Percentiles rank a stretch among this genome's conserved stretches.
phyloP scores from a whole-genome alignment of 2,113 vertebrate genomes.

The Esox niger region DNA sequence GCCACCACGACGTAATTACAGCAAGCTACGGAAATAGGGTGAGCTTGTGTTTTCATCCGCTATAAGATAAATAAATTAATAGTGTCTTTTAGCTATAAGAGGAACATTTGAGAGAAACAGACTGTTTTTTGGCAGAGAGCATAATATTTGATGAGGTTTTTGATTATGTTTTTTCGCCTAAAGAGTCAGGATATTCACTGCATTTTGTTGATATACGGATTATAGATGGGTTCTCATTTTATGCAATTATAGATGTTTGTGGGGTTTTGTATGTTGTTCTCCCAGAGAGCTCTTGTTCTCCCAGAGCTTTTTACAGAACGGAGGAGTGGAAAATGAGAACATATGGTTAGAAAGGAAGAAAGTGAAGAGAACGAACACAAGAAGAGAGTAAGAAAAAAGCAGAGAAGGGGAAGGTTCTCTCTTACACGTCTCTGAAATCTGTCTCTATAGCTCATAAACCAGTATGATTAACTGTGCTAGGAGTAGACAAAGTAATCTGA shows the following conservation, averaged over 20 bases:
- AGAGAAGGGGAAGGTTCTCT: neutral
- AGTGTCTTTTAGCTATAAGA: conserved; percentile 15
- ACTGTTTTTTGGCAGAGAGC: neutral
- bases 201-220: conserved; percentile 36
- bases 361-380: neutral
- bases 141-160: neutral
- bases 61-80: conserved; percentile 18
- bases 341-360: neutral
- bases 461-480: too few species aligned
- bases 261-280: neutral
- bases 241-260: conserved; percentile 29
- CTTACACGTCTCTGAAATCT: too few species aligned
- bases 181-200: conserved; percentile 5
- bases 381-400: neutral
- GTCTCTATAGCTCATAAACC: too few species aligned
- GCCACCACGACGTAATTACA: conserved; percentile 18
- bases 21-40: conserved; percentile 24
- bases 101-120: conserved; percentile 22
- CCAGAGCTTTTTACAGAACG: neutral
- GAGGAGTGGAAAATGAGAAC: neutral
- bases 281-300: too few species aligned
- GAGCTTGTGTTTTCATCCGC: conserved; percentile 13
- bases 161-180: neutral
- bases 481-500: too few species aligned
- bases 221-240: conserved; percentile 17